Percentiles rank a stretch among this genome's conserved stretches.
These are phyloP conservation scores for Ictalurus furcatus DNA, from an alignment of 2,113 vertebrate species.

Conservation along the genomic window DNA sequence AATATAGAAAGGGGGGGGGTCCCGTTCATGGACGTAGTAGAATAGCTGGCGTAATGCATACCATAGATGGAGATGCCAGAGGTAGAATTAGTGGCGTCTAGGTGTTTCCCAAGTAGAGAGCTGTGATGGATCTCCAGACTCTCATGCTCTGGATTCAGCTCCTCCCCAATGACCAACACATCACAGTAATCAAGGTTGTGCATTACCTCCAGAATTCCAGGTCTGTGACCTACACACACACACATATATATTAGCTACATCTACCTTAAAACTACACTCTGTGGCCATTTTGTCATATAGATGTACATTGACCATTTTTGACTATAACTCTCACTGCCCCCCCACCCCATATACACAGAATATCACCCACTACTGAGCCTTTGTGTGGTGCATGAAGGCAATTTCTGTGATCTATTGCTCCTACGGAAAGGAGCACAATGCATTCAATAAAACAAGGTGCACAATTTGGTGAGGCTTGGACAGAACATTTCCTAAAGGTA, in stretches of 20 bases:
- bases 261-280: neutral
- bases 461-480: slow-evolving; percentile 41
- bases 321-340: neutral
- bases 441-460: slow-evolving; percentile 44
- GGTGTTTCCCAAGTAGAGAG: slow-evolving; percentile 83
- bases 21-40: neutral
- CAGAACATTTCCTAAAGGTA: slow-evolving; percentile 38
- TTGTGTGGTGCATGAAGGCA: slow-evolving; percentile 49
- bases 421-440: neutral
- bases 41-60: slow-evolving; percentile 54
- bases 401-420: slow-evolving; percentile 48
- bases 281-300: neutral
- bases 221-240: slow-evolving; percentile 69
- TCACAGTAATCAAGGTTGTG: slow-evolving; percentile 98
- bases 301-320: neutral
- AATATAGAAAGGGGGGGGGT: neutral
- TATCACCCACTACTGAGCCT: slow-evolving; percentile 13
- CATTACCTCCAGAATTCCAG: slow-evolving; percentile 82
- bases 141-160: slow-evolving; percentile 83
- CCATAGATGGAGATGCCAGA: slow-evolving; percentile 95
- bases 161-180: slow-evolving; percentile 86
- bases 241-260: neutral
- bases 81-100: slow-evolving; percentile 94
- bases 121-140: slow-evolving; percentile 83
- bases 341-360: neutral